Evolutionary conservation across 2,113 vertebrate genomes (phyloP).

Genomic region (Chionis minor): DNA sequence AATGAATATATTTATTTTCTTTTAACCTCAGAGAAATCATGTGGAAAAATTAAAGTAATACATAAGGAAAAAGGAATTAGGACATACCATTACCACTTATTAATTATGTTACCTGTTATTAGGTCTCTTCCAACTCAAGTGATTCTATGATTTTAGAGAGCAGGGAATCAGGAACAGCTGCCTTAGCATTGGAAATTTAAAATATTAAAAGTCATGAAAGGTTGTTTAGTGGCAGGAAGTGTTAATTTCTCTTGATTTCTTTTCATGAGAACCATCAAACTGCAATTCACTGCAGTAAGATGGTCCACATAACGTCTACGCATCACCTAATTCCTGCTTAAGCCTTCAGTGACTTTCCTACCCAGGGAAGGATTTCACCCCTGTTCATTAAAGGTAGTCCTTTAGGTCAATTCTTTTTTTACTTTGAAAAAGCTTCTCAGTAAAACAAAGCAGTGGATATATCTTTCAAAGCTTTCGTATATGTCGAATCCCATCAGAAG

Average conservation of each 20-base stretch:
- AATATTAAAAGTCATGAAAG: neutral
- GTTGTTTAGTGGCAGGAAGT: neutral
- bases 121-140: too few species aligned
- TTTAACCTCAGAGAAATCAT: neutral
- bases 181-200: neutral
- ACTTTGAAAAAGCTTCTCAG: neutral
- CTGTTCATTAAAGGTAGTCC: neutral
- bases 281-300: neutral
- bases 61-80: neutral
- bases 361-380: neutral
- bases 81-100: neutral
- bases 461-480: neutral
- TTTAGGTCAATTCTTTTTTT: neutral
- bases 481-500: neutral
- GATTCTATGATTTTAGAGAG: neutral
- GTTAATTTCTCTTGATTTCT: neutral
- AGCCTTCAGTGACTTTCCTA: neutral
- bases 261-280: neutral
- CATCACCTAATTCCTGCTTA: neutral
- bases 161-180: neutral
- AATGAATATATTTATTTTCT: neutral
- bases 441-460: neutral
- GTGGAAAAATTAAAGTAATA: conserved; percentile 18
- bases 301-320: neutral
- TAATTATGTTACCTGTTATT: neutral